Base-by-base conservation (phyloP, 2,113 vertebrate species). In the Dipodomys stephensi region DNA sequence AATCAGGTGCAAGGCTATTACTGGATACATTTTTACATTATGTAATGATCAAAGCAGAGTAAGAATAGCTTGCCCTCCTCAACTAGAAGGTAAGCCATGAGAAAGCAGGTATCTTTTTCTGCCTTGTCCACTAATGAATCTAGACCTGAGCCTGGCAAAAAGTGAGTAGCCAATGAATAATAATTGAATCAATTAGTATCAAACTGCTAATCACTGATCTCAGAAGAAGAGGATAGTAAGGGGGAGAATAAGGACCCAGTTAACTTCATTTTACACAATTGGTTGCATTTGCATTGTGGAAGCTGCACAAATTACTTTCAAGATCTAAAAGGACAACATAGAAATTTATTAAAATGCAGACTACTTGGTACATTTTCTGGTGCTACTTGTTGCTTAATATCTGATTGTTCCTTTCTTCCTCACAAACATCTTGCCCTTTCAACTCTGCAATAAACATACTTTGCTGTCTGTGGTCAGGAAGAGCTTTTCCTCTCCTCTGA, bases 311-410 rank as follows among this genome's bases (percentile, higher is more conserved):
- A 46, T 72, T 77, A 32, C 12, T 89, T 92, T 71, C 68, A 18
- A 88, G 93, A 78, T 76, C 53, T 80, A 71, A 74, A 90, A 71
- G 11, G 77, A 28, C 23, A 60, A 44, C 44, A 13, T 25, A 87
- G 28, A 30, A 71, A 76, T 78, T 60, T 80, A 68, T 91, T 94
- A 60, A 85, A 90, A 64, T 86, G n/a, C 19, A 60, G 69, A 67
- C 39, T 28, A 67, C 71, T 11, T 49, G 8, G 3, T 49, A 69
- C 57, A 67, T 12, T 74, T 65, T 15, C 27, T 81, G n/a, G 19
- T 7, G 32, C 32, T 28, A 39, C 4, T 4, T 27, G 49, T 53
- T 18, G 22, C 11, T 62, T 27, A 71, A 3, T 79, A 60, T 88
- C 23, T 39, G 4, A 80, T 16, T 67, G 1, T 1, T 86, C 28